Evolutionary conservation across 2,797 vertebrate species (phyloP).

Genomic region (Myotis planiceps): DNA sequence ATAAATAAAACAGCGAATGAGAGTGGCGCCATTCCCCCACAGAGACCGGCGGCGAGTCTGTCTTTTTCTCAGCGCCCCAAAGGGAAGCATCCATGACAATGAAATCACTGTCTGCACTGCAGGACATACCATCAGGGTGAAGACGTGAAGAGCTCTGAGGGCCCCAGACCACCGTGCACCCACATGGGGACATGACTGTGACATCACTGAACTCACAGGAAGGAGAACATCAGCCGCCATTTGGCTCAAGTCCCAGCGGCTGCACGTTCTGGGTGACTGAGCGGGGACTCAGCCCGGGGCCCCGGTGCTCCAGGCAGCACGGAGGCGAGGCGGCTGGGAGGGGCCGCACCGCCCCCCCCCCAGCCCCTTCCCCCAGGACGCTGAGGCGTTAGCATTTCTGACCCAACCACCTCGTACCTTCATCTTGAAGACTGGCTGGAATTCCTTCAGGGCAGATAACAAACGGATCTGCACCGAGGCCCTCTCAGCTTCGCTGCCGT

Average conservation of each 20-base stretch:
- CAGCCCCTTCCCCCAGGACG: background rate
- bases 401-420: slow-evolving; percentile 87
- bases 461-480: slow-evolving; percentile 92
- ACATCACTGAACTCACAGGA: background rate
- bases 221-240: background rate
- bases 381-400: background rate
- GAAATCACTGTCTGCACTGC: background rate
- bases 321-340: too few species aligned
- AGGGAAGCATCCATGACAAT: background rate
- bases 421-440: slow-evolving; percentile 95
- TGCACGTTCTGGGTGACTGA: background rate
- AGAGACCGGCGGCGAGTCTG: background rate
- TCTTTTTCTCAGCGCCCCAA: background rate
- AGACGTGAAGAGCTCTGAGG: background rate
- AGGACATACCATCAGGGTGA: background rate
- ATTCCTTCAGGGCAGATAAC: slow-evolving; percentile 91
- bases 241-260: background rate
- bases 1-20: background rate
- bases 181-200: background rate
- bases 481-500: slow-evolving; percentile 94
- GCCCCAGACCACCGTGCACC: rapidly evolving
- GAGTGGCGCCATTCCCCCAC: background rate
- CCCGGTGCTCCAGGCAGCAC: background rate
- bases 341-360: background rate
- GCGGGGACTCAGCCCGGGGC: background rate